Conservation (phyloP, 2,888 invertebrate genomes). For the Drosophila leonis region DNA sequence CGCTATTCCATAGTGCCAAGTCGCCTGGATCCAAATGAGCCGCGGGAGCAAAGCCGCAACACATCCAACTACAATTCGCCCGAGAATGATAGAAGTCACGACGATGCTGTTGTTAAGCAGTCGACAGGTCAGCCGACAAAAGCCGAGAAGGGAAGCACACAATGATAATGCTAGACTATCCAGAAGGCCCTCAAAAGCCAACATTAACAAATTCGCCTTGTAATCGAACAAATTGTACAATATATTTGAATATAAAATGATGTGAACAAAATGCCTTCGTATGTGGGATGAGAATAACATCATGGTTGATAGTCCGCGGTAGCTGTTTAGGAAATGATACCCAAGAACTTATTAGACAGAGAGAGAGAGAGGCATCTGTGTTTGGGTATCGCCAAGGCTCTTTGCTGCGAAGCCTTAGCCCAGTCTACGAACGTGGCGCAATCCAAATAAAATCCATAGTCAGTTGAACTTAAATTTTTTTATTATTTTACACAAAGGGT, state of each 20-base stretch:
- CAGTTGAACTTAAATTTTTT: slow-evolving; percentile 46
- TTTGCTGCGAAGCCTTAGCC: no score
- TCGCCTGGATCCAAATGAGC: slow-evolving; percentile 31
- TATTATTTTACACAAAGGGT: slow-evolving; percentile 42
- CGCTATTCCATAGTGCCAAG: slow-evolving; percentile 54
- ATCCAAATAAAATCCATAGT: not conserved
- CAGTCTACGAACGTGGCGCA: no score
- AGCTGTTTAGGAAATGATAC: no score
- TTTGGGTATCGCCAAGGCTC: no score
- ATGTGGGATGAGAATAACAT: no score
- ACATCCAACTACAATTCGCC: not conserved
- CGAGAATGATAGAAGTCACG: not conserved
- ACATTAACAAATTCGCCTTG: not conserved
- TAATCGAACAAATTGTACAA: not conserved
- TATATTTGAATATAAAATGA: not conserved
- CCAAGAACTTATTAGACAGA: no score
- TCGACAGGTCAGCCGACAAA: not conserved
- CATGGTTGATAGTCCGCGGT: not conserved
- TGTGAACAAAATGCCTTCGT: no score
- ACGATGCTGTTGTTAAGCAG: not conserved
- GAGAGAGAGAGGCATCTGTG: no score
- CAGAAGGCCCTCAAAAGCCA: not conserved
- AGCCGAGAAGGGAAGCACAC: not conserved
- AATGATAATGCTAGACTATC: not conserved
- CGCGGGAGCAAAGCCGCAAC: not conserved